Conservation (phyloP, 2,888 invertebrate species). For the Lucinisca nassula region DNA sequence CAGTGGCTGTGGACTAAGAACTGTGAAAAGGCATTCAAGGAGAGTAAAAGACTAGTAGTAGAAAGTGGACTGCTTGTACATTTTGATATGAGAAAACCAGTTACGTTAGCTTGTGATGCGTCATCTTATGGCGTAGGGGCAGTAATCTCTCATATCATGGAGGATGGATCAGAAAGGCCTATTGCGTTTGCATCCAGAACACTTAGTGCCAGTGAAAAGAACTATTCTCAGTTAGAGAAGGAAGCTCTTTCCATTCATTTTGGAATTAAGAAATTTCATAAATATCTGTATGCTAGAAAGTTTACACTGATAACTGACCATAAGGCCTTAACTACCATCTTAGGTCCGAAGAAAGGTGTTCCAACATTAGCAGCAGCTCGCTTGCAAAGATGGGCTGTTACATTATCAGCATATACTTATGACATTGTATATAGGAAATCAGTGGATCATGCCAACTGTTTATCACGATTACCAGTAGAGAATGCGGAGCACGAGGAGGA, state of each 20-base stretch:
- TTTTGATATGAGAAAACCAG: constrained; percentile 22
- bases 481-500: neutral
- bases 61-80: constrained; percentile 21
- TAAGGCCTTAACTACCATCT: no score
- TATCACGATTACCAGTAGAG: no score
- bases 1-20: constrained; percentile 4
- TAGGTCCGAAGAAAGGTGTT: constrained; percentile 81
- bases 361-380: no score
- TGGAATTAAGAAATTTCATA: constrained; percentile 87
- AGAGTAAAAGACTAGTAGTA: constrained; percentile 30
- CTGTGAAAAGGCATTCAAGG: constrained; percentile 22
- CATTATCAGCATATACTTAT: constrained; percentile 85
- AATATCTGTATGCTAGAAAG: constrained; percentile 87
- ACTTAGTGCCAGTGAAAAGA: no score
- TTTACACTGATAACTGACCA: no score
- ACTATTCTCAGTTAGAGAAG: constrained; percentile 86
- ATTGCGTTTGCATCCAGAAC: no score
- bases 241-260: constrained; percentile 87
- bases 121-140: constrained; percentile 83
- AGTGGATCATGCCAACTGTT: constrained; percentile 77
- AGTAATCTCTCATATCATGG: constrained; percentile 66
- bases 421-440: constrained; percentile 80
- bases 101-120: no score
- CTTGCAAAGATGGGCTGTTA: constrained; percentile 78
- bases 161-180: no score